Conservation (phyloP, 1,140 invertebrate species). For the Platorchestia sp. region DNA sequence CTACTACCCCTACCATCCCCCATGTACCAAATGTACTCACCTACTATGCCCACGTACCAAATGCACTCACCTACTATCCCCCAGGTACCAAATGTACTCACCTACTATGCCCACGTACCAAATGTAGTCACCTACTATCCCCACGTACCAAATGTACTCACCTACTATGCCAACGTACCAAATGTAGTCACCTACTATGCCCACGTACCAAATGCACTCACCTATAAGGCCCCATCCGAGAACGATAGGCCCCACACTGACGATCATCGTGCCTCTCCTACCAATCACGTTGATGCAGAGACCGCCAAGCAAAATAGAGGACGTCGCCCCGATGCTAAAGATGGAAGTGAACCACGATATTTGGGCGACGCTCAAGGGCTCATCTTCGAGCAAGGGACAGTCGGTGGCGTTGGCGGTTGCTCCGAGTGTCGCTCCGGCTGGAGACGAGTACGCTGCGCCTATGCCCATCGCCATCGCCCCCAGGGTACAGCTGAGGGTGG, state of each 20-base stretch:
- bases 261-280: background rate
- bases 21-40: too few relatives aligned
- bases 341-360: conserved; percentile 15
- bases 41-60: too few relatives aligned
- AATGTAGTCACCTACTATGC: too few relatives aligned
- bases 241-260: background rate
- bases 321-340: background rate
- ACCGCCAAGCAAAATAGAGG: background rate
- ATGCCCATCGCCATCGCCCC: background rate
- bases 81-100: too few relatives aligned
- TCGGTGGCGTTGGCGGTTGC: background rate
- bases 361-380: background rate
- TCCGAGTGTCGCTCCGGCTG: background rate
- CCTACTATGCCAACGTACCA: too few relatives aligned
- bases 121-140: too few relatives aligned
- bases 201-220: too few relatives aligned
- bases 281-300: background rate
- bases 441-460: background rate
- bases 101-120: too few relatives aligned
- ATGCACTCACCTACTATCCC: conserved; percentile 11
- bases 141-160: too few relatives aligned
- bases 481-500: background rate
- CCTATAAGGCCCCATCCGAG: conserved; percentile 39
- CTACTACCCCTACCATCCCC: too few relatives aligned
- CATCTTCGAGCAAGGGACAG: background rate